Conservation (phyloP, 2,797 vertebrate species). For the Aeoliscus strigatus region DNA sequence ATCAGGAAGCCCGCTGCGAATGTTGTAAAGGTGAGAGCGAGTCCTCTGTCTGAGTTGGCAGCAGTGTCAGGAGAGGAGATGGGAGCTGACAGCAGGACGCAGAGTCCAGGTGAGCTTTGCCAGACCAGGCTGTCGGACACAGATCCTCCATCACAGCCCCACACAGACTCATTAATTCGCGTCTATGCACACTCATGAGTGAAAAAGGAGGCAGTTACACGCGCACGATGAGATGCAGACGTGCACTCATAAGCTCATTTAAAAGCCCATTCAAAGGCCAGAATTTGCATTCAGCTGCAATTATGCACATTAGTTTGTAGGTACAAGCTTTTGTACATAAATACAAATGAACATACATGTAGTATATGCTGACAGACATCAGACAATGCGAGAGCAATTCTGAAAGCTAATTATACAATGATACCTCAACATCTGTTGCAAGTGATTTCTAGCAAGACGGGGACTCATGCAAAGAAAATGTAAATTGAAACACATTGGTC, state of each 20-base stretch:
- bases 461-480: too few species aligned
- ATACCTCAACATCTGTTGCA: too few species aligned
- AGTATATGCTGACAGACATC: too few species aligned
- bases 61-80: slow-evolving; percentile 52
- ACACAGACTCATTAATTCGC: slow-evolving; percentile 49
- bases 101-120: slow-evolving; percentile 67
- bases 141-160: slow-evolving; percentile 44
- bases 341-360: too few species aligned
- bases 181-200: slow-evolving; percentile 21
- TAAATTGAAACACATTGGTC: too few species aligned
- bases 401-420: too few species aligned
- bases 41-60: slow-evolving; percentile 42
- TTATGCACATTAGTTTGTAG: too few species aligned
- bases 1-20: slow-evolving; percentile 56
- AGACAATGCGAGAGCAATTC: too few species aligned
- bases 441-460: too few species aligned
- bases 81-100: slow-evolving; percentile 62
- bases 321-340: too few species aligned
- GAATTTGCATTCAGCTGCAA: slow-evolving; percentile 21
- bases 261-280: slow-evolving; percentile 32
- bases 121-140: slow-evolving; percentile 57
- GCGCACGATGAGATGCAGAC: slow-evolving; percentile 17
- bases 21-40: slow-evolving; percentile 64
- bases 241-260: slow-evolving; percentile 16
- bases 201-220: slow-evolving; percentile 15